Base-by-base conservation (phyloP, 35 echinoderm and acorn worm species). In the Patiria miniata region DNA sequence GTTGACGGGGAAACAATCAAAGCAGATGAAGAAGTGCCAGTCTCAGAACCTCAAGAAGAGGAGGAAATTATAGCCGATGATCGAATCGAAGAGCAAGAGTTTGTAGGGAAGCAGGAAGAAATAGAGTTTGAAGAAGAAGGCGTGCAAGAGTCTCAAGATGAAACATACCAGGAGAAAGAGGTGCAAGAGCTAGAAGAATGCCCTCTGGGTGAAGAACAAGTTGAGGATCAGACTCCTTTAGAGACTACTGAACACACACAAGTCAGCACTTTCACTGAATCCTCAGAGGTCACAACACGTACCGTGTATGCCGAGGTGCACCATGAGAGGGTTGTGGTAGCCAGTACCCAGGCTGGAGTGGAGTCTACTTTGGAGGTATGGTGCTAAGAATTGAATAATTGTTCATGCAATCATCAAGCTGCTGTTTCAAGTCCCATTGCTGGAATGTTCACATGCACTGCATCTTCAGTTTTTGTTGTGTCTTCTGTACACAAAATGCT, bases 31-130 rank as follows among this genome's bases (percentile, higher is more conserved):
- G 29, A 80, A 51, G 39, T 37, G 32, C 33, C 36, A 21, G 7
- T 28, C 5, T 17, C 30, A 80, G 39, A 80, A 32, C 37, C 33
- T 80, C 78, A 42, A 82, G 51, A 83, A 19, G 81, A 82, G 77
- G 42, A 83, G 30, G 38, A 32, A 60, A 36, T 60, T 57, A 52
- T 37, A 34, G 55, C 53, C 57, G 51, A 58, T 2, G 15, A 10
- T 8, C 34, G 19, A 37, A 68, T 30, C 32, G 59, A 90, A 44
- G 81, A 73, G 68, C 16, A 18, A 47, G 81, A 83, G 58, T 44
- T 39, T 19, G 57, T 28, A 69, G 87, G 37, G 79, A 32, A 4
- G 18, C 36, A 16, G 52, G 87, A 51, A 18, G 53, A 58, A 81
- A 39, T 22, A 32, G 65, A 42, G 32, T 37, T 7, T 10, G 82